phyloP scores from a whole-genome alignment of 2,113 vertebrate genomes.

The Hepsetus odoe region DNA sequence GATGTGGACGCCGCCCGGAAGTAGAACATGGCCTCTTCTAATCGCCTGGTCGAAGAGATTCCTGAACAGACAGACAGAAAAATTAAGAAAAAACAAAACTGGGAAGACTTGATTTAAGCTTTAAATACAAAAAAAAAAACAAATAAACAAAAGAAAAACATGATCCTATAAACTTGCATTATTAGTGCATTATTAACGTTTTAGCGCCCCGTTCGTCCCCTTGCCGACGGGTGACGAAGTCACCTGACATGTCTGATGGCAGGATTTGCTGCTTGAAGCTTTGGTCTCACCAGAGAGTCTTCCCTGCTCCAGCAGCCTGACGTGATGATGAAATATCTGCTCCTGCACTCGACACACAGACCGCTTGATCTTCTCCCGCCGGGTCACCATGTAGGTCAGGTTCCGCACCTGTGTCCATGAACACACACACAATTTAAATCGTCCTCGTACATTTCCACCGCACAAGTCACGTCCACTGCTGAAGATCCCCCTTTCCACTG shows the following conservation, averaged over 20 bases:
- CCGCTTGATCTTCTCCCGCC: slow-evolving; percentile 96
- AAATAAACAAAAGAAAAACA: no score
- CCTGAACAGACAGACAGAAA: slow-evolving; percentile 27
- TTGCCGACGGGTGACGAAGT: no score
- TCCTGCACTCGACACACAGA: slow-evolving; percentile 93
- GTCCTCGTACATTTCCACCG: background rate
- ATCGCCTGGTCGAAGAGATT: slow-evolving; percentile 50
- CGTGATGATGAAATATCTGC: slow-evolving; percentile 91
- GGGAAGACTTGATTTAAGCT: no score
- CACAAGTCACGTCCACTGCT: no score
- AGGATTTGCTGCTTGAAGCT: background rate
- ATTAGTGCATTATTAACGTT: no score
- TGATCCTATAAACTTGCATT: no score
- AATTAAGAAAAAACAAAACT: background rate
- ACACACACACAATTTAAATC: background rate
- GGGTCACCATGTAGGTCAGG: slow-evolving; percentile 97
- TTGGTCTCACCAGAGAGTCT: slow-evolving; percentile 81
- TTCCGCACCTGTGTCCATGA: slow-evolving; percentile 86
- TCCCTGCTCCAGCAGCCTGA: slow-evolving; percentile 86
- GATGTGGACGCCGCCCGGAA: slow-evolving; percentile 18
- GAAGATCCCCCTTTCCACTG: no score
- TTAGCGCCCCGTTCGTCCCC: no score
- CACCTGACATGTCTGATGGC: background rate
- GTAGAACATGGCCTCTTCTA: slow-evolving; percentile 56
- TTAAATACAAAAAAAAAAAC: no score